Conservation (phyloP, 2,113 vertebrate genomes). For the Mirza zaza region DNA sequence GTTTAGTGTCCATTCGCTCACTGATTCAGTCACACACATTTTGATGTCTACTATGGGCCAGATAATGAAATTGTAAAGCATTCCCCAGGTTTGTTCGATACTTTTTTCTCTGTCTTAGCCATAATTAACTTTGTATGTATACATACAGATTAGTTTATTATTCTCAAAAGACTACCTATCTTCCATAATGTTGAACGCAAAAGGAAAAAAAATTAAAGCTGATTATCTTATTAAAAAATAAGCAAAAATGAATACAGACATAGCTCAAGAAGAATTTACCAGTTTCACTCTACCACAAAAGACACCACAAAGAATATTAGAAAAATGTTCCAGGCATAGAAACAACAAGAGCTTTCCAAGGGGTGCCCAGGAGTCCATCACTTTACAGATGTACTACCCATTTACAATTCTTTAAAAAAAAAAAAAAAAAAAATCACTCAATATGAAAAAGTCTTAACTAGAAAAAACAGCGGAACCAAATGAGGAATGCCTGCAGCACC, state of each 20-base stretch:
- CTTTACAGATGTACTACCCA: constrained; percentile 39
- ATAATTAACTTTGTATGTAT: not conserved
- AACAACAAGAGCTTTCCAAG: not conserved
- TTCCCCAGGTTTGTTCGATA: not conserved
- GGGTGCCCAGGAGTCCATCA: not conserved
- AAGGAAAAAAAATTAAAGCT: not conserved
- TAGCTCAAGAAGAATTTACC: not conserved
- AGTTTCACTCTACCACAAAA: constrained; percentile 25
- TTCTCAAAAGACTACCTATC: not conserved
- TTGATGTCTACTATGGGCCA: not conserved
- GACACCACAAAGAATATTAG: not conserved
- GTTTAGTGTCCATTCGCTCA: not conserved
- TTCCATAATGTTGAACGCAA: not conserved
- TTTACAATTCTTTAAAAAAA: not conserved
- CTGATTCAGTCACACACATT: not conserved
- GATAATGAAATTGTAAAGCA: not conserved
- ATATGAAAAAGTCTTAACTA: not conserved
- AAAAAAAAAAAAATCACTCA: not conserved
- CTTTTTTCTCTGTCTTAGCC: not conserved
- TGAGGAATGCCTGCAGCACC: not conserved
- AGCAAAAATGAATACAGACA: not conserved
- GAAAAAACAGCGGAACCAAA: constrained; percentile 44
- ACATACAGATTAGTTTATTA: not conserved
- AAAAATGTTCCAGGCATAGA: not conserved
- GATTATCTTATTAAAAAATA: not conserved